Base-by-base conservation (phyloP, 2,113 vertebrate genomes). In the Craseonycteris thonglongyai region DNA sequence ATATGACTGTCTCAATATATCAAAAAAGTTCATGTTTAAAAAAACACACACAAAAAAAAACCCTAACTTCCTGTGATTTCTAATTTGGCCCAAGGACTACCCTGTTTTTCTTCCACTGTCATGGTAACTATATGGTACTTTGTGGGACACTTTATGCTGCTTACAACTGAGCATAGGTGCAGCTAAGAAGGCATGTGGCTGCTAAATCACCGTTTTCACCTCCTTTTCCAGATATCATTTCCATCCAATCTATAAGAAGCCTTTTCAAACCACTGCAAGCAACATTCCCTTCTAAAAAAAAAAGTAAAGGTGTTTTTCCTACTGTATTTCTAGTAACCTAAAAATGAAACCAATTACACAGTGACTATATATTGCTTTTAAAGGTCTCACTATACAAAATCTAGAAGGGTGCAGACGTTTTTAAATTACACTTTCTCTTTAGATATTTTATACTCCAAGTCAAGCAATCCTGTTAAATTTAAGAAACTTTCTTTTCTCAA, bases 171-270 rank as follows among this genome's bases (percentile, higher is more conserved):
- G 22, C 82, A 28, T 63, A 86, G 89, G 45, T 51, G 12, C 72
- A 89, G 16, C 59, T 33, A 51, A 63, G 79, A 80, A 16, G 10
- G 26, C 2, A 2, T 12, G 15, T 19, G 68, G 56, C 58, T 30
- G 22, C 59, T 45, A 63, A 90, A 68, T 79, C 45, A 59, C 21
- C 63, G 11, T 61, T 66, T 58, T 69, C 54, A 61, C 42, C 49
- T 72, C 74, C 86, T 79, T 94, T 94, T 69, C 40, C 87, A 96
- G 42, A 42, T 45, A 58, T 82, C 82, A 91, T 84, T 93, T 89
- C 33, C 72, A 88, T 59, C 30, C 35, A 66, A 45, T 28, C 74
- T 61, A n/a, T 42, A 49, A 95, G 51, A 87, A 56, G 75, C 18
- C 5, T 47, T n/a, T 95, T 84, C 13, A 81, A 84, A 66, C 1